Conservation (phyloP, 2,113 vertebrate species). For the Laterallus jamaicensis region DNA sequence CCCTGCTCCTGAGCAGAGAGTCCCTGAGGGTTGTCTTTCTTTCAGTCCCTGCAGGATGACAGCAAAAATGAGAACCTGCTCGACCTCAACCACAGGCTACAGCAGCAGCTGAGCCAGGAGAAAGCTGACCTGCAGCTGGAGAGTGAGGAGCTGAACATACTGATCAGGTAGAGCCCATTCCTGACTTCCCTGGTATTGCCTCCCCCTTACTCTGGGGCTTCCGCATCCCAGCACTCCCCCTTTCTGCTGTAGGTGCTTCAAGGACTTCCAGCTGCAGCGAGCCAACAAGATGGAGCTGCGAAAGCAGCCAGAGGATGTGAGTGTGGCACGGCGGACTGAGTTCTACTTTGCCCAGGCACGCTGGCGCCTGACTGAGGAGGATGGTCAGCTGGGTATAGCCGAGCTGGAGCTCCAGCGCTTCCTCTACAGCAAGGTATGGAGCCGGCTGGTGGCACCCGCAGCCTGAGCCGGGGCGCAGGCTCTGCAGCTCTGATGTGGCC, state of each 20-base stretch:
- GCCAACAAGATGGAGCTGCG: slow-evolving; percentile 96
- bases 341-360: slow-evolving; percentile 97
- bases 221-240: neutral
- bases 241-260: slow-evolving; percentile 86
- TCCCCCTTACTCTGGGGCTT: neutral
- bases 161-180: slow-evolving; percentile 84
- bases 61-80: slow-evolving; percentile 83
- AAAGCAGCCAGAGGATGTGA: slow-evolving; percentile 93
- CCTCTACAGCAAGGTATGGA: slow-evolving; percentile 94
- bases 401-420: slow-evolving; percentile 97
- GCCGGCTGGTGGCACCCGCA: neutral
- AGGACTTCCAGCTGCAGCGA: slow-evolving; percentile 95
- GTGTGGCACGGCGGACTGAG: slow-evolving; percentile 91
- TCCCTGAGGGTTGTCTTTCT: neutral
- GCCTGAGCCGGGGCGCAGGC: neutral
- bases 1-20: neutral
- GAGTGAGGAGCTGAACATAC: slow-evolving; percentile 97
- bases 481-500: no score
- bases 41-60: slow-evolving; percentile 89
- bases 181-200: neutral
- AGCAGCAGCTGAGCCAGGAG: slow-evolving; percentile 94
- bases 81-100: slow-evolving; percentile 88
- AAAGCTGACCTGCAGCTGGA: slow-evolving; percentile 94
- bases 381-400: slow-evolving; percentile 96
- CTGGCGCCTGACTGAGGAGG: slow-evolving; percentile 96